These are phyloP conservation scores for Sipunculus nudus DNA, from an alignment of 2,888 invertebrate genomes.

Conservation along the genomic window DNA sequence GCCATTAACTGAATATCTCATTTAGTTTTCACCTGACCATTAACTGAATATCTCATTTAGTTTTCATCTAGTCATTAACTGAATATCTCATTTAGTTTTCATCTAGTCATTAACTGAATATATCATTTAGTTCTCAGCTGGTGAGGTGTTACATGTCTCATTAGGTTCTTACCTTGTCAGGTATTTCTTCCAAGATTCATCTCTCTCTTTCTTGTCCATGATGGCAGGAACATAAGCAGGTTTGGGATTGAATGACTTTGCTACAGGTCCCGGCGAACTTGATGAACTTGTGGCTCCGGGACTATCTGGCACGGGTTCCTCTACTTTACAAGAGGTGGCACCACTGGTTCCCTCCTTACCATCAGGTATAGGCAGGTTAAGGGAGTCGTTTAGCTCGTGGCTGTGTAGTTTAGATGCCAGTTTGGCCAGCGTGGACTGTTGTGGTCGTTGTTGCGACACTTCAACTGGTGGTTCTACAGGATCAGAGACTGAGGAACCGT, in stretches of 20 bases:
- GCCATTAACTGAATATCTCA: no score
- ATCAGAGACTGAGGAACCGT: background rate
- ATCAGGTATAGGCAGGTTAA: slow-evolving; percentile 51
- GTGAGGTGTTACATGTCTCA: no score
- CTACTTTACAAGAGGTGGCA: background rate
- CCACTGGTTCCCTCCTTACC: background rate
- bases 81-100: no score
- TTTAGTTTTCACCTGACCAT: no score
- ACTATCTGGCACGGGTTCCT: background rate
- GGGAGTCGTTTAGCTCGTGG: slow-evolving; percentile 48
- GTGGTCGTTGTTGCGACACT: no score
- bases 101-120: no score
- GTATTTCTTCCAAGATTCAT: slow-evolving; percentile 73
- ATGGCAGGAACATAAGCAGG: slow-evolving; percentile 11
- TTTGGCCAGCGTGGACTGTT: slow-evolving; percentile 23
- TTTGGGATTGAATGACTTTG: background rate
- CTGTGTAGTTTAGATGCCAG: slow-evolving; percentile 35
- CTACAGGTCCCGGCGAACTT: background rate
- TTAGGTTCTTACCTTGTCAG: slow-evolving; percentile 68
- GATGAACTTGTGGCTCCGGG: no score
- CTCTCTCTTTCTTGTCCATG: slow-evolving; percentile 62
- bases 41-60: no score
- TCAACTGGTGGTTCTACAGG: no score
- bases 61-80: no score
- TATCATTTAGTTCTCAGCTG: no score